Conservation (phyloP, 2,113 vertebrate genomes). For the Progne subis region DNA sequence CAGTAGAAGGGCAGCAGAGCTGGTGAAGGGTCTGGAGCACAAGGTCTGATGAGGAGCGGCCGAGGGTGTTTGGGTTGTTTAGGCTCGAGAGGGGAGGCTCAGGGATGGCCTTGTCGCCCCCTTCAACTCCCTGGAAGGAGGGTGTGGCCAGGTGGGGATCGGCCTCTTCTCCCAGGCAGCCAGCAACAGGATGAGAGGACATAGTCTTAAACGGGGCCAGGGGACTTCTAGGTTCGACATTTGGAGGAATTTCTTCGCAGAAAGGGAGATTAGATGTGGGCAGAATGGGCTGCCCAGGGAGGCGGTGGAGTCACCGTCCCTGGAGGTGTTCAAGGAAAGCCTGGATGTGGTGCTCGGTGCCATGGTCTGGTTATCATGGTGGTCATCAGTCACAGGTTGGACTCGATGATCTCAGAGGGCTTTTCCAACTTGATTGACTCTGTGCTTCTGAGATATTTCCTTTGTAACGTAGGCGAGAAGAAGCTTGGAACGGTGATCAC, state of each 20-base stretch:
- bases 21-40: neutral
- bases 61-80: neutral
- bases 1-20: neutral
- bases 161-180: neutral
- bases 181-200: rapidly evolving
- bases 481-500: constrained; percentile 96
- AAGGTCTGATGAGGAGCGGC: neutral
- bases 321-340: neutral
- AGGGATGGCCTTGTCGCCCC: rapidly evolving
- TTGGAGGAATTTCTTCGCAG: neutral
- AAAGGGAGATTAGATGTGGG: neutral
- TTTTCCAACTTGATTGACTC: neutral
- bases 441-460: neutral
- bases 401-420: rapidly evolving
- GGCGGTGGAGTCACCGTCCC: rapidly evolving
- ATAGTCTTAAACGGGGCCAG: rapidly evolving
- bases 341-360: neutral
- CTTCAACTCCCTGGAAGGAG: neutral
- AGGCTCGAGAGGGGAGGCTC: neutral
- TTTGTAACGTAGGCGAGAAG: constrained; percentile 85
- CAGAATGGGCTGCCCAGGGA: neutral
- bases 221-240: neutral
- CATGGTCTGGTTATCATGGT: rapidly evolving
- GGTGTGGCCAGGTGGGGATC: rapidly evolving
- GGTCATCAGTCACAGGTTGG: rapidly evolving